Evolutionary conservation across 2,113 vertebrate genomes (phyloP).

Genomic region (Crotalus viridis): DNA sequence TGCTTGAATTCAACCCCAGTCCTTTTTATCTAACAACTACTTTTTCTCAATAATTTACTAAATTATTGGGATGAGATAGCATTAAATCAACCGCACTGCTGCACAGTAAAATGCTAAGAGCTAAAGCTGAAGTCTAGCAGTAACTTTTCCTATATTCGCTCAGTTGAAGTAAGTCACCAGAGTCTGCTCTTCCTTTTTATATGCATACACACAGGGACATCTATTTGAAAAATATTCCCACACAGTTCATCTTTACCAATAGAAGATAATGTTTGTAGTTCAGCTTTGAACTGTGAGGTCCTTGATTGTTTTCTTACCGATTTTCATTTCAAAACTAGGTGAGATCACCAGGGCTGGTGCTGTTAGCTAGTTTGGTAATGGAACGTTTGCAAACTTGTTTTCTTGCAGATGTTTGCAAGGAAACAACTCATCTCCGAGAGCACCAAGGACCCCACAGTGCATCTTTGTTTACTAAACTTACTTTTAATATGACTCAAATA

Average conservation of each 20-base stretch:
- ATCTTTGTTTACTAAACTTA: not conserved
- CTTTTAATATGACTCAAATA: not conserved
- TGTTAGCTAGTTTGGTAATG: no score
- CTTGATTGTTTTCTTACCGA: no score
- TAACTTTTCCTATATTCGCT: not conserved
- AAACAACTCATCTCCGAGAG: no score
- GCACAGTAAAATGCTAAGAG: not conserved
- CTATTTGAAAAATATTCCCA: not conserved
- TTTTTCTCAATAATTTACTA: not conserved
- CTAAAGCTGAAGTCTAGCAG: not conserved
- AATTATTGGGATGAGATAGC: not conserved
- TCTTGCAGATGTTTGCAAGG: no score
- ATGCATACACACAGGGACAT: not conserved
- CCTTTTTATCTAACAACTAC: not conserved
- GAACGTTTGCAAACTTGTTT: no score
- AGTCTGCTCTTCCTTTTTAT: not conserved
- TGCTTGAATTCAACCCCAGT: not conserved
- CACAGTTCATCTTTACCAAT: not conserved
- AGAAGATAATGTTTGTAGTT: no score
- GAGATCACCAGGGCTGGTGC: no score
- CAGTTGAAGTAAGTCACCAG: not conserved
- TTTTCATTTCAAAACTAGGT: no score
- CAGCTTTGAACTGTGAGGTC: no score
- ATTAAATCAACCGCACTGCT: not conserved
- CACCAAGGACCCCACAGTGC: not conserved